phyloP scores from a whole-genome alignment of 2,113 vertebrate genomes.

The Passer montanus region DNA sequence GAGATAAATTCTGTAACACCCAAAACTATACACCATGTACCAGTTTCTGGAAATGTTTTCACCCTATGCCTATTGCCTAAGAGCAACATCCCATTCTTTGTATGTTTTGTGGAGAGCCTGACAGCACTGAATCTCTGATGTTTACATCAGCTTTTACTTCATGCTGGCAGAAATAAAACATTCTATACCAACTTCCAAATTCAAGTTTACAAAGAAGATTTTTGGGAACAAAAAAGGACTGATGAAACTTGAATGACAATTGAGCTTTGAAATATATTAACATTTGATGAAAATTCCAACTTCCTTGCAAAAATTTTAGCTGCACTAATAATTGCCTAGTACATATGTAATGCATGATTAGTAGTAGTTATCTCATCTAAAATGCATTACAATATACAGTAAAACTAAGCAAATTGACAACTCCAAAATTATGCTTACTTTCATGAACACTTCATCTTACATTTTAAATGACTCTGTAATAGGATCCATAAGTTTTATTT shows the following conservation, averaged over 20 bases:
- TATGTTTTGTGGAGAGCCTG: background rate
- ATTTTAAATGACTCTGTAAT: background rate
- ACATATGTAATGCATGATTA: background rate
- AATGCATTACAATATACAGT: background rate
- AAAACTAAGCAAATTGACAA: background rate
- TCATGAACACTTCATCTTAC: background rate
- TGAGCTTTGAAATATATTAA: background rate
- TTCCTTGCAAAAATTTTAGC: background rate
- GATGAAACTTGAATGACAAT: background rate
- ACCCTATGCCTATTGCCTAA: accelerated
- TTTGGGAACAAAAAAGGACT: accelerated
- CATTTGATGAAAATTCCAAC: background rate
- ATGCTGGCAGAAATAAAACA: background rate
- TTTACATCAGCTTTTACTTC: background rate
- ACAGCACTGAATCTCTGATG: background rate
- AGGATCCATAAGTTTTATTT: background rate
- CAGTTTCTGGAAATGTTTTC: background rate
- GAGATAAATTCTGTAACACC: background rate
- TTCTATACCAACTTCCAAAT: background rate
- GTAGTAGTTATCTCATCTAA: background rate
- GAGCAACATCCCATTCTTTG: background rate
- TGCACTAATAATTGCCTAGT: background rate
- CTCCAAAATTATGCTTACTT: background rate
- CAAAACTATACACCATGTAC: background rate
- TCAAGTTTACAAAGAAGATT: background rate